Evolutionary conservation across 2,888 invertebrate species (phyloP).

Genomic region (Pantelozetes paolii): DNA sequence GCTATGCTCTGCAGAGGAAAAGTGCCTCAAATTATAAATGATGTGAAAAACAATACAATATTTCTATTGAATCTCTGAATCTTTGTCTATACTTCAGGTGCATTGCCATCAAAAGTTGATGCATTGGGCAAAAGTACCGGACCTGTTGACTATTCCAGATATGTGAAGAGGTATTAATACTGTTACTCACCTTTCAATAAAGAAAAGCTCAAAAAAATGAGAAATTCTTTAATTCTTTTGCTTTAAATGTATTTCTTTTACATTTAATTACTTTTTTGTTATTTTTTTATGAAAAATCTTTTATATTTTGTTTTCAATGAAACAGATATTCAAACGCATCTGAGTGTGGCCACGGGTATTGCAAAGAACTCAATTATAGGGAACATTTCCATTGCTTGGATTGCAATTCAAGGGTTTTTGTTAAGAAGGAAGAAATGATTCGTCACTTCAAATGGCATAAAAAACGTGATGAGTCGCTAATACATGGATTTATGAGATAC

Average conservation of each 20-base stretch:
- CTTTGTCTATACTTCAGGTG: not conserved
- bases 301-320: too few relatives aligned
- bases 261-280: too few relatives aligned
- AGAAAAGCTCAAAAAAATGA: too few relatives aligned
- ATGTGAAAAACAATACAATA: conserved; percentile 31
- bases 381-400: conserved; percentile 92
- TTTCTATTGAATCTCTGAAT: conserved; percentile 14
- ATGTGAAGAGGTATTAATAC: conserved; percentile 66
- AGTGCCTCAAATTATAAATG: conserved; percentile 24
- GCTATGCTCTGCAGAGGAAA: not conserved
- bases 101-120: conserved; percentile 40
- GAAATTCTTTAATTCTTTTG: too few relatives aligned
- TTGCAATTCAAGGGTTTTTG: conserved; percentile 74
- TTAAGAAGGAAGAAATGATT: conserved; percentile 98
- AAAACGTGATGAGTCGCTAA: conserved; percentile 91
- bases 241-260: too few relatives aligned
- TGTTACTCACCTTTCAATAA: too few relatives aligned
- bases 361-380: conserved; percentile 80
- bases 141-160: conserved; percentile 77
- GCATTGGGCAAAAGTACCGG: conserved; percentile 48
- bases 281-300: too few relatives aligned
- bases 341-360: conserved; percentile 77
- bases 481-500: conserved; percentile 90
- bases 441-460: conserved; percentile 99
- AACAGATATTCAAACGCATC: conserved; percentile 65